A percentile compares a stretch with the other conserved stretches of the same genome.
These are phyloP conservation scores for Lutjanus erythropterus DNA, from an alignment of 2,113 vertebrate species.

Conservation along the genomic window DNA sequence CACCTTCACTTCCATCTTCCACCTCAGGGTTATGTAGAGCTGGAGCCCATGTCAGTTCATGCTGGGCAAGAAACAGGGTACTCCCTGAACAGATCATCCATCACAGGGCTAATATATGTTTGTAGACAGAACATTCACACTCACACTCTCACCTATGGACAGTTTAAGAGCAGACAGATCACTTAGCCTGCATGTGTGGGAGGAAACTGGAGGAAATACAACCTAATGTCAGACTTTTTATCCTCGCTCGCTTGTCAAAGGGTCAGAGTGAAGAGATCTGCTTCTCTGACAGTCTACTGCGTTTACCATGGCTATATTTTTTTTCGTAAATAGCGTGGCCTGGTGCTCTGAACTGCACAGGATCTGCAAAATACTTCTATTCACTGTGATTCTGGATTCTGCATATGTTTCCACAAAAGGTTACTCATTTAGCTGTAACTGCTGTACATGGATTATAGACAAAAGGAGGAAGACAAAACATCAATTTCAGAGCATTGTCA, in stretches of 20 bases:
- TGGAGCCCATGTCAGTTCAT: no score
- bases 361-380: not conserved
- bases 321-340: not conserved
- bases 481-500: not conserved
- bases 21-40: no score
- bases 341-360: not conserved
- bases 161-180: not conserved
- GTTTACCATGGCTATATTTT: not conserved
- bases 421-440: not conserved
- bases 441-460: not conserved
- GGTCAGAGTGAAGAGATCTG: not conserved
- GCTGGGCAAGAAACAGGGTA: no score
- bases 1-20: no score
- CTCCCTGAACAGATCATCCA: no score
- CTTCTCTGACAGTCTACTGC: not conserved
- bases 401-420: slow-evolving; percentile 32
- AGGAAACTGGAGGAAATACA: not conserved
- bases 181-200: not conserved
- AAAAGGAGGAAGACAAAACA: not conserved
- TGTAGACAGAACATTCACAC: not conserved
- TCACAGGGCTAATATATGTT: not conserved
- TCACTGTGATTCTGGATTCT: not conserved
- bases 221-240: not conserved
- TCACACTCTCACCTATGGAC: not conserved
- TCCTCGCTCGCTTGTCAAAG: not conserved